These are phyloP conservation scores for Orientallactaga sibirica DNA, from an alignment of 2,797 vertebrate species.

Conservation along the genomic window DNA sequence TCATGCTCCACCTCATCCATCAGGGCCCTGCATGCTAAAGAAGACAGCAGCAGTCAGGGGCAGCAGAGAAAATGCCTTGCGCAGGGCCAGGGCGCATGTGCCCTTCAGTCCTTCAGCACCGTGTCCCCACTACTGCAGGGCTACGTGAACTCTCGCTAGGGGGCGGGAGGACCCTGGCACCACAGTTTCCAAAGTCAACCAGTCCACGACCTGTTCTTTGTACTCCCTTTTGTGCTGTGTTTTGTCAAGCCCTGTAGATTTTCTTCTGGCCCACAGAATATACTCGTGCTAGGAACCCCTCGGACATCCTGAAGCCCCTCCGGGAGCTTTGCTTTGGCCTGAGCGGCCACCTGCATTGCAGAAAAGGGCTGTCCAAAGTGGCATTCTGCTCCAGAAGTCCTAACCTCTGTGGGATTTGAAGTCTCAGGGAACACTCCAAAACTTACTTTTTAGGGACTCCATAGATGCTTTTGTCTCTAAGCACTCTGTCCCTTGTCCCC, in stretches of 20 bases:
- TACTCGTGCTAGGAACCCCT: accelerated
- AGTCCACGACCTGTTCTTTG: too few species aligned
- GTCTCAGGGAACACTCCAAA: background rate
- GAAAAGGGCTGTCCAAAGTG: background rate
- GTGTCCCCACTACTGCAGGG: background rate
- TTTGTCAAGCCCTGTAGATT: background rate
- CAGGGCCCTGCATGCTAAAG: slow-evolving; percentile 91
- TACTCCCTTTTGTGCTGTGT: accelerated
- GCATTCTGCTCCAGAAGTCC: background rate
- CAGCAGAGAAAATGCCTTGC: background rate
- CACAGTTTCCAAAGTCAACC: too few species aligned
- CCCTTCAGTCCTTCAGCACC: too few species aligned
- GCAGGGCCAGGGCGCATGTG: background rate
- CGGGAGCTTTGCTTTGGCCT: background rate
- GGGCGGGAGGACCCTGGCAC: background rate
- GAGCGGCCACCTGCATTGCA: accelerated
- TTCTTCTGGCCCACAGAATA: too few species aligned
- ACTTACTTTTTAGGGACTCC: accelerated
- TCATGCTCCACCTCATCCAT: slow-evolving; percentile 91
- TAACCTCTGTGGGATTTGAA: background rate
- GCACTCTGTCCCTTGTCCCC: background rate
- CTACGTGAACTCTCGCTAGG: background rate
- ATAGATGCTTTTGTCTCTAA: accelerated
- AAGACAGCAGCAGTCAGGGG: slow-evolving; percentile 48
- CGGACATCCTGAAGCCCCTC: accelerated